Evolutionary conservation across 2,113 vertebrate genomes (phyloP).

Genomic region (Pelecanus crispus): DNA sequence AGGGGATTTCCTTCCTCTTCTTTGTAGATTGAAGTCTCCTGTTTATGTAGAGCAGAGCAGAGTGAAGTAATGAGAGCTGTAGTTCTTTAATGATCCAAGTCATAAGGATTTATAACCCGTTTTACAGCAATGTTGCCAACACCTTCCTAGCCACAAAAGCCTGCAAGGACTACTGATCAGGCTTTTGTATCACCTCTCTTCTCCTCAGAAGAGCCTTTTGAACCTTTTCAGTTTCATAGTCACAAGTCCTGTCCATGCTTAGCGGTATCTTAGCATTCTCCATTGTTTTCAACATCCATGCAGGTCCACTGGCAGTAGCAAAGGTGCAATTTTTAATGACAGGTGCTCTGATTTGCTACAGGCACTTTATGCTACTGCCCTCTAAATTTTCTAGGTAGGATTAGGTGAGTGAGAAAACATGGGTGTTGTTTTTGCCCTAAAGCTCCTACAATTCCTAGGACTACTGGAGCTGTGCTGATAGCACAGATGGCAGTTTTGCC

Average conservation of each 20-base stretch:
- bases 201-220: not conserved
- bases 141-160: not conserved
- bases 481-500: constrained; percentile 18
- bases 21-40: not conserved
- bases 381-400: not conserved
- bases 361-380: not conserved
- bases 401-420: not conserved
- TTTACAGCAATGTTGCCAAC: not conserved
- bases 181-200: not conserved
- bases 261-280: not conserved
- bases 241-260: not conserved
- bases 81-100: not conserved
- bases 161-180: not conserved
- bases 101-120: not conserved
- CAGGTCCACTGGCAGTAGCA: not conserved
- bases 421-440: not conserved
- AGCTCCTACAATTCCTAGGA: not conserved
- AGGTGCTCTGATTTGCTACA: not conserved
- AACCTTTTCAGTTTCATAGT: not conserved
- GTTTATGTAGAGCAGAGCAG: not conserved
- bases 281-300: not conserved
- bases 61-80: not conserved
- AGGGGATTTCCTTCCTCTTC: not conserved
- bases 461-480: constrained; percentile 9
- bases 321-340: not conserved